Conservation (phyloP, 2,888 invertebrate genomes). For the Heteromyza rotundicornis region DNA sequence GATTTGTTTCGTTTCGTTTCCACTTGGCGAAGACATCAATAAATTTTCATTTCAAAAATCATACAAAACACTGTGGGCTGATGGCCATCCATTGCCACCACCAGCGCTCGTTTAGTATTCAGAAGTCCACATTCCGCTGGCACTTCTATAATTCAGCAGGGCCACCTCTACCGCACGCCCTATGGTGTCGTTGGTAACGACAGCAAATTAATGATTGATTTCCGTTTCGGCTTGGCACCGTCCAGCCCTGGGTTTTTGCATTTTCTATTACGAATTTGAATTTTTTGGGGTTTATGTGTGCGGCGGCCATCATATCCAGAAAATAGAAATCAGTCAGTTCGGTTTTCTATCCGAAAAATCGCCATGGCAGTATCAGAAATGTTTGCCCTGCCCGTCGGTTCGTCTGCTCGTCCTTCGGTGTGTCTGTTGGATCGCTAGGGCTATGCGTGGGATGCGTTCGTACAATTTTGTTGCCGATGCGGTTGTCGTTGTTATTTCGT, state of each 20-base stretch:
- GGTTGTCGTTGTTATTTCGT: conserved; percentile 18
- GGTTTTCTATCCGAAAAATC: not conserved
- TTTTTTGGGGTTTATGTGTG: conserved; percentile 26
- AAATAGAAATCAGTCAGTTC: not conserved
- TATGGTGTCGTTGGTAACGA: conserved; percentile 32
- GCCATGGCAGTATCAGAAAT: not conserved
- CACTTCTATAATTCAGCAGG: not conserved
- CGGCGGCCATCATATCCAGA: not conserved
- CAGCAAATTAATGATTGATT: conserved; percentile 46
- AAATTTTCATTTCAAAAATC: conserved; percentile 39
- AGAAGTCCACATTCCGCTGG: not conserved
- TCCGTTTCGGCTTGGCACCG: conserved; percentile 36
- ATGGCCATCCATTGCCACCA: conserved; percentile 1
- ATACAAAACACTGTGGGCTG: conserved; percentile 24
- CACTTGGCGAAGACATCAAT: conserved; percentile 26
- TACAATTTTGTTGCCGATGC: conserved; percentile 21
- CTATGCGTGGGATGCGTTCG: conserved; percentile 10
- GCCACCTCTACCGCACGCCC: not conserved
- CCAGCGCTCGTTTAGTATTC: not conserved
- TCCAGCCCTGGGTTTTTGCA: not conserved
- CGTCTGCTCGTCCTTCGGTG: not conserved
- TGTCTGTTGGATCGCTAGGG: conserved; percentile 16
- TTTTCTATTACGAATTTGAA: conserved; percentile 23
- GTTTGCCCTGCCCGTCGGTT: not conserved
- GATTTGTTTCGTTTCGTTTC: conserved; percentile 20